Conservation (phyloP, 30 jellyfish, hydroid and myxozoan species). For the Aurelia coerulea region DNA sequence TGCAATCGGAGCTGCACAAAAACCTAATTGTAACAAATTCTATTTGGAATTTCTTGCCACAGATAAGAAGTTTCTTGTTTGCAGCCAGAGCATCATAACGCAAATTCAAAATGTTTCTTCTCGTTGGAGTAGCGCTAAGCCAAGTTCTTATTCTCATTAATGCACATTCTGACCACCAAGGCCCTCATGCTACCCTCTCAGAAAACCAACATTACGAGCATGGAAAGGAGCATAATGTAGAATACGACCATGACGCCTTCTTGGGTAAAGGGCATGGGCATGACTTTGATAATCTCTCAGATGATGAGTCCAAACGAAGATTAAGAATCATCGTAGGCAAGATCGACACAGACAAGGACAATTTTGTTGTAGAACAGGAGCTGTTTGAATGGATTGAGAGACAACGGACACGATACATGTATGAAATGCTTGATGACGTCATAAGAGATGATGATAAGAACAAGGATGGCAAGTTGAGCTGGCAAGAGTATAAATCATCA, state of each 20-base stretch:
- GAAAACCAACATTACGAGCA: conserved; percentile 78
- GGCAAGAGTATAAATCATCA: conserved; percentile 87
- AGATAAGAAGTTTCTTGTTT: background rate
- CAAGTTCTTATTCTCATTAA: background rate
- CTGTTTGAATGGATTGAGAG: conserved; percentile 84
- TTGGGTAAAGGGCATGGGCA: conserved; percentile 94
- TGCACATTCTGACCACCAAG: conserved; percentile 66
- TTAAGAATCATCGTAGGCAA: conserved; percentile 63
- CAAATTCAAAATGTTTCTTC: background rate
- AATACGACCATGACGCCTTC: conserved; percentile 96
- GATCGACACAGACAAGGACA: conserved; percentile 80
- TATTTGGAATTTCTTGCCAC: too few species aligned
- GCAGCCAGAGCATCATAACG: background rate
- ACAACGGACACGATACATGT: conserved; percentile 92
- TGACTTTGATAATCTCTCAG: conserved; percentile 83
- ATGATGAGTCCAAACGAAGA: conserved; percentile 85
- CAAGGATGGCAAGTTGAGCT: conserved; percentile 73
- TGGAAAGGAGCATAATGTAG: conserved; percentile 75
- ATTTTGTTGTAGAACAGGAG: conserved; percentile 62
- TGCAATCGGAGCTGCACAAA: too few species aligned
- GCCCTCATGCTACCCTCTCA: conserved; percentile 69
- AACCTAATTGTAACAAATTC: too few species aligned
- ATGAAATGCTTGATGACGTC: conserved; percentile 88
- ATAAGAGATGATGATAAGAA: conserved; percentile 83
- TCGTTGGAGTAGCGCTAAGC: background rate